Evolutionary conservation across 30 jellyfish, hydroid and myxozoan species (phyloP).

Genomic region (Catostylus mosaicus): DNA sequence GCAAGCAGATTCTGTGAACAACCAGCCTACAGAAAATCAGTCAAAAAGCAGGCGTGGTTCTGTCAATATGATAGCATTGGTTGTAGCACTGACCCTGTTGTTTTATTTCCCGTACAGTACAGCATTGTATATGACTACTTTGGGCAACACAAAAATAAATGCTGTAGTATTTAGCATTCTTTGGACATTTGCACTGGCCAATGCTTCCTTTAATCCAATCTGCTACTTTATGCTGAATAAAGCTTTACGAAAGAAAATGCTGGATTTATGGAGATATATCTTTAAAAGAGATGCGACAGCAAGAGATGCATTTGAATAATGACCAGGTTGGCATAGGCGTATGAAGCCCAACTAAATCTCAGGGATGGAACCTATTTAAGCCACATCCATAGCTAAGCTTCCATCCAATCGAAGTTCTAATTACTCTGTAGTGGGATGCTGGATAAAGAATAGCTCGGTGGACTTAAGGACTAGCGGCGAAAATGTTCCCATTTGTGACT

Average conservation of each 20-base stretch:
- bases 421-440: too few relatives aligned
- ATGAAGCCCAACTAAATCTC: too few relatives aligned
- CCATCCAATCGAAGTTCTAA: too few relatives aligned
- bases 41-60: background rate
- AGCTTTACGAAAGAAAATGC: background rate
- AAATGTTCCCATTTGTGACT: too few relatives aligned
- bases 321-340: too few relatives aligned
- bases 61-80: constrained; percentile 16
- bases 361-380: too few relatives aligned
- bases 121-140: background rate
- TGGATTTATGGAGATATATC: constrained; percentile 11
- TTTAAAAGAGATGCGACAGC: background rate
- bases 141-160: background rate
- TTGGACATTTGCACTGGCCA: constrained; percentile 13
- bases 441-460: too few relatives aligned
- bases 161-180: background rate
- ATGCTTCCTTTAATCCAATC: constrained; percentile 1
- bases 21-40: background rate
- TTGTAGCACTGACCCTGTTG: constrained; percentile 4
- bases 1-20: constrained; percentile 2
- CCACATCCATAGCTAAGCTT: too few relatives aligned
- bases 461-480: too few relatives aligned
- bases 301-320: too few relatives aligned
- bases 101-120: constrained; percentile 10
- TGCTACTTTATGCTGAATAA: constrained; percentile 25